Base-by-base conservation (phyloP, 1,140 invertebrate species). In the Zaprionus tsacasi region DNA sequence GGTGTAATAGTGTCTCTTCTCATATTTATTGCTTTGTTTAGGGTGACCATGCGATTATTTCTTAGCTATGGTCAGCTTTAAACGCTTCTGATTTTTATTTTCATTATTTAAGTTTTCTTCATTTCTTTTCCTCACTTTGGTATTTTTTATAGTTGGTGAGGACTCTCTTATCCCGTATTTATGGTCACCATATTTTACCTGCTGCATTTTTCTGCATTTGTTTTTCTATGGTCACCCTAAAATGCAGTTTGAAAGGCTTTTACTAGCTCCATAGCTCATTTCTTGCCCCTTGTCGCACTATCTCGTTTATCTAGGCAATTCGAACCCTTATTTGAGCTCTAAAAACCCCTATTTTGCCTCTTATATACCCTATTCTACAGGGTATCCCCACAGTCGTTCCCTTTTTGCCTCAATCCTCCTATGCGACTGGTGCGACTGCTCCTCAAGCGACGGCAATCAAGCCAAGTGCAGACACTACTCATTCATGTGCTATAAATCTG, bases 391-490 rank as follows among this genome's bases (percentile, higher is more conserved):
- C 17, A 25, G 17, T 50, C 8, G 45, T 50, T 11, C 12, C 12
- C n/a, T 11, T 13, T 10, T 1, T 8, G 7, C 0, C 8, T 3
- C 6, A 33, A 0, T 33, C 11, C 11, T 61, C 5, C 71, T 45
- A 30, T 76, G 6, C 48, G 10, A 48, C 64, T 33, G 61, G 12
- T 58, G 63, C 27, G 13, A 54, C 61, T 6, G 27, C 6, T 52
- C 61, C 15, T 50, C 61, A 66, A 40, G 61, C 61, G 21, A 30
- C 66, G 78, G 61, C 82, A 86, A 82, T 86, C 82, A 87, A 86
- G 82, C 40, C 82, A 85, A 86, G 76, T 82, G 79, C 79, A 82
- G 82, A 66, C 78, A 54, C 61, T 40, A 59, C 43, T 59, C 82
- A 57, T 57, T 73, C 30, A 13, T 38, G 7, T 10, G n/a, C 63